Evolutionary conservation across 2,797 vertebrate genomes (phyloP).

Genomic region (Argya squamiceps): DNA sequence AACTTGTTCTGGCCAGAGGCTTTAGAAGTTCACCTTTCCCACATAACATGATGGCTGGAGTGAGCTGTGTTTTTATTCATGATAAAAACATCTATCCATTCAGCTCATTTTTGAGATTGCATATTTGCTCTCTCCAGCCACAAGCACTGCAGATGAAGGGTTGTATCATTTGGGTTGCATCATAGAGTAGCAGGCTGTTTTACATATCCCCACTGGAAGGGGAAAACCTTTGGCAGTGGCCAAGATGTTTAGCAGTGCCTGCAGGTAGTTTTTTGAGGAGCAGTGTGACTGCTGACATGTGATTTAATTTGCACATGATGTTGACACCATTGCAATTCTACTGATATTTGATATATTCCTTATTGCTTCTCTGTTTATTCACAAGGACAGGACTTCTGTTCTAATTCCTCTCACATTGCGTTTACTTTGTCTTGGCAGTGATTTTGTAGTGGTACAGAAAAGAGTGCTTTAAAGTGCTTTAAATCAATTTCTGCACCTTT

Average conservation of each 20-base stretch:
- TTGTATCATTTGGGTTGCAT: neutral
- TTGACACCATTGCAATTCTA: neutral
- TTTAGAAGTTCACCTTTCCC: neutral
- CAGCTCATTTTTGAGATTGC: neutral
- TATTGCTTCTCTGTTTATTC: neutral
- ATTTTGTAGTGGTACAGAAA: neutral
- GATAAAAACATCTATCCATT: neutral
- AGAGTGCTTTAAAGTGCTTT: neutral
- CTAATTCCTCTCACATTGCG: neutral
- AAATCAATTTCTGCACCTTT: neutral
- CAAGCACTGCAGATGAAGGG: neutral
- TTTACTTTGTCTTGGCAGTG: neutral
- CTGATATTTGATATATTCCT: neutral
- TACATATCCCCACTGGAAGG: neutral
- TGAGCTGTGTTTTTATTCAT: neutral
- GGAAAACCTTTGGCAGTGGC: neutral
- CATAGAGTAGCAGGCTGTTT: neutral
- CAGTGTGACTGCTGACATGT: neutral
- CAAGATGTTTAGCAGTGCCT: neutral
- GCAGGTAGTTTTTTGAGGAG: conserved; percentile 3
- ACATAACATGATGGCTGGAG: neutral
- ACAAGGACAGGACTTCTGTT: neutral
- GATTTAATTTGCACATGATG: neutral
- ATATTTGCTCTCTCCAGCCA: neutral
- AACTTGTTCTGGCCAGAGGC: neutral